Base-by-base conservation (phyloP, 1,140 invertebrate species). In the Mactra quadrangularis region DNA sequence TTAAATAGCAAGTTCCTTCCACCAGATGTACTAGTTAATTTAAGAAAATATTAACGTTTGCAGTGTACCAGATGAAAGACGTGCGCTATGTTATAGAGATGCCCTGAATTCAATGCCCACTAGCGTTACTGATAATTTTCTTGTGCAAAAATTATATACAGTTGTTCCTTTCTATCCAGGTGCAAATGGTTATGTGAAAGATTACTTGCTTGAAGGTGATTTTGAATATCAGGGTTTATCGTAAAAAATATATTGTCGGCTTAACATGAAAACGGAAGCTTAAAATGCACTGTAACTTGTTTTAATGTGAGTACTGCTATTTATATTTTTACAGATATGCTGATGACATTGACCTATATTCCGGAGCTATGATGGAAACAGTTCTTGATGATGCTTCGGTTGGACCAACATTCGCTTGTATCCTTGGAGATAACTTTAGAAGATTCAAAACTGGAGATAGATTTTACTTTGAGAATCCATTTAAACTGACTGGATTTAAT, bases 401-500 rank as follows among this genome's bases (percentile, higher is more conserved):
- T 0, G 98, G 98, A 7, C 98, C 98, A 0, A 99, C 98, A 0
- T 97, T 99, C 91, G 97, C 97, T 33, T 99, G 98, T 89, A 98
- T 99, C 82, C 97, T 99, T 86, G 97, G 96, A 33, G 96, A 98
- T 85, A 98, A 99, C 93, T 99, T 99, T 93, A 93, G 96, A 78
- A 96, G 98, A 90, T 93, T 97, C 17, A 95, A 97, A 83, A 94
- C 96, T 79, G 98, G 98, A 66, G 98, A 99, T 92, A 95, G 98
- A 89, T 99, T 99, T 92, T 99, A 98, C 97, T 99, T 98, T 88
- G 98, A 99, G 92, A 95, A 98, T n/a, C n/a, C n/a, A n/a, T n/a
- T n/a, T n/a, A n/a, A n/a, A n/a, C n/a, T n/a, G n/a, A n/a, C n/a
- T n/a, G n/a, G n/a, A n/a, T n/a, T n/a, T n/a, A n/a, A n/a, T n/a